Conservation (phyloP, 2,888 invertebrate species). For the Linnaemya vulpina region DNA sequence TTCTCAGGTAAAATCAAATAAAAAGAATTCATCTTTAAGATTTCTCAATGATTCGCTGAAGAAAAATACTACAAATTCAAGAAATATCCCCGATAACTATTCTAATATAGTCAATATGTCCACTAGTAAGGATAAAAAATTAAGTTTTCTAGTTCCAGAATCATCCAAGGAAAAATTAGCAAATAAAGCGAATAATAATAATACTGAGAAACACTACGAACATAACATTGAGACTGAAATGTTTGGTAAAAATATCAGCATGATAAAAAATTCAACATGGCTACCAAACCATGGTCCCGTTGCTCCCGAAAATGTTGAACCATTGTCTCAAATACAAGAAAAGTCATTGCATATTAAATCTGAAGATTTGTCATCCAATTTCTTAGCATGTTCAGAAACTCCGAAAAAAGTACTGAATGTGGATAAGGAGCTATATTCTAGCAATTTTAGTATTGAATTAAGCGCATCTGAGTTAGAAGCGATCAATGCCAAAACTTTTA, state of each 20-base stretch:
- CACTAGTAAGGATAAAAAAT: constrained; percentile 15
- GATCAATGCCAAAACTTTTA: constrained; percentile 32
- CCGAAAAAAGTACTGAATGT: constrained; percentile 14
- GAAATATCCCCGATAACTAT: neutral
- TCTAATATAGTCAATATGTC: constrained; percentile 19
- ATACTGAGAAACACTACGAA: constrained; percentile 75
- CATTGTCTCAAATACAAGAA: constrained; percentile 71
- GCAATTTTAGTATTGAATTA: constrained; percentile 54
- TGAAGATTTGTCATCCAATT: constrained; percentile 56
- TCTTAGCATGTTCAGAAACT: constrained; percentile 13
- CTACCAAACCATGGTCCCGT: constrained; percentile 73
- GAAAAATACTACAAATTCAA: constrained; percentile 23
- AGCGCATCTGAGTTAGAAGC: constrained; percentile 43
- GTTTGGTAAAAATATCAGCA: constrained; percentile 78
- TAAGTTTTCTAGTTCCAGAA: constrained; percentile 37
- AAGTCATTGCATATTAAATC: constrained; percentile 74
- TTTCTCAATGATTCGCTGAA: constrained; percentile 63
- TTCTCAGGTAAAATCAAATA: neutral
- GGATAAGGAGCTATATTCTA: constrained; percentile 14
- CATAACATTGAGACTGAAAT: constrained; percentile 80
- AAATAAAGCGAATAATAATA: constrained; percentile 3
- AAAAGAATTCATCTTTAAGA: constrained; percentile 60
- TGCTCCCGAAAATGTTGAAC: constrained; percentile 4
- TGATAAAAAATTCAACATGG: constrained; percentile 81
- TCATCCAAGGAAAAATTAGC: neutral